Evolutionary conservation across 2,113 vertebrate species (phyloP), one percentile per base, ranked within the genome.

Genomic region (Menidia beryllina): DNA sequence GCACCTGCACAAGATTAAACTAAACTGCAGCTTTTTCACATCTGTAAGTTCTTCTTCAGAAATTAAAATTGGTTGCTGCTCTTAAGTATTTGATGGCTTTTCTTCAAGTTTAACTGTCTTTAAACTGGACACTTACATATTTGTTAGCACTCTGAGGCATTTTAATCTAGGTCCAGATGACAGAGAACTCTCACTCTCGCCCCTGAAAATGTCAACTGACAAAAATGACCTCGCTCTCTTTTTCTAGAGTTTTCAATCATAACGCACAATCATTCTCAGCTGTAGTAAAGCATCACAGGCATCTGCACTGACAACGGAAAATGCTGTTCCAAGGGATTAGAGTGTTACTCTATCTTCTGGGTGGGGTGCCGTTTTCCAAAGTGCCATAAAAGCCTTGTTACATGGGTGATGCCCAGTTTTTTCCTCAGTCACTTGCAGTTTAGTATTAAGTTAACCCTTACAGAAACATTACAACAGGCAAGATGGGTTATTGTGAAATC

Each of bases 241-340:
- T 2, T 19, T 63, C 14, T 30, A 19, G 24, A 23, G 4, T 19
- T 47, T 45, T 52, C 12, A 24, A 26, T 26, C 36, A 7, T 13
- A 54, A 30, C 27, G 30, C 27, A 57, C 9, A 45, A 49, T 45
- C 39, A 58, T 21, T 24, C 4, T 52, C 36, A 49, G 53, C 17
- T 36, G 68, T 25, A 1, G 41, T 12, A 3, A 30, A 13, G 76
- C 30, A 21, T 24, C 50, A 38, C 54, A 25, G 59, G 54, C 21
- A 20, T 64, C n/a, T 72, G 26, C 54, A 38, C 30, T 59, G 30
- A 34, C 21, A 48, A 20, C 23, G 54, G 50, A 62, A 57, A 59
- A 41, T 6, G 14, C 2, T 38, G 17, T 38, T 49, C 15, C 7
- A 23, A 38, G 27, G 9, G 30, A 13, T 8, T 63, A n/a, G 20